A percentile compares a stretch with the other conserved stretches of the same genome.
Conservation (phyloP, 2,888 invertebrate species). For the Napeogenes inachia region DNA sequence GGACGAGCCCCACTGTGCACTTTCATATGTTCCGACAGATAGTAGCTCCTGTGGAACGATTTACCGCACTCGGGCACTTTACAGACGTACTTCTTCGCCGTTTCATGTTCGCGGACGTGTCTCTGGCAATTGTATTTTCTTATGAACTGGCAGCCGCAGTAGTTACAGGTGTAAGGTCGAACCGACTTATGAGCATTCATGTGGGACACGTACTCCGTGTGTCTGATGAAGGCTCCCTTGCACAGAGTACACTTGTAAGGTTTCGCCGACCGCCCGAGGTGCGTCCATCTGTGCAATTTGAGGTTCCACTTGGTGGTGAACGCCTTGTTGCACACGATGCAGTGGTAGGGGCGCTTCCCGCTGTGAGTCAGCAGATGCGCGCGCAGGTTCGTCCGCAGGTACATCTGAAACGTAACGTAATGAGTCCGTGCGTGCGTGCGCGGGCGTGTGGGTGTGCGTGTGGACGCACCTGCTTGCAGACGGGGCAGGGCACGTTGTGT, state of each 20-base stretch:
- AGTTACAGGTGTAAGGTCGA: slow-evolving; percentile 91
- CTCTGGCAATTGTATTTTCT: slow-evolving; percentile 92
- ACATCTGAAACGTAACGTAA: slow-evolving; percentile 69
- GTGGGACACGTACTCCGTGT: slow-evolving; percentile 88
- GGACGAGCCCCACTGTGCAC: slow-evolving; percentile 90
- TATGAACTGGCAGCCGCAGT: slow-evolving; percentile 92
- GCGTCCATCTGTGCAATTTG: slow-evolving; percentile 92
- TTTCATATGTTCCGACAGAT: slow-evolving; percentile 90
- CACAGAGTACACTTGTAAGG: slow-evolving; percentile 91
- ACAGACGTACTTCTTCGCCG: slow-evolving; percentile 86
- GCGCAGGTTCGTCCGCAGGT: slow-evolving; percentile 86
- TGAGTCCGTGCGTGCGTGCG: too few species aligned
- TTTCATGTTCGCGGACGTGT: slow-evolving; percentile 89
- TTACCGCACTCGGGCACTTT: slow-evolving; percentile 86
- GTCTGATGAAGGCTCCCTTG: slow-evolving; percentile 89
- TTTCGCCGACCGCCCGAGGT: slow-evolving; percentile 88
- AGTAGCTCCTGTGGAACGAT: slow-evolving; percentile 91
- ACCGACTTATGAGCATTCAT: slow-evolving; percentile 91
- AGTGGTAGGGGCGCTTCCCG: slow-evolving; percentile 85
- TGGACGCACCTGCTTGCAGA: slow-evolving; percentile 78
- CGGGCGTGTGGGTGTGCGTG: neutral
- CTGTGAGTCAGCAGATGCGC: slow-evolving; percentile 88
- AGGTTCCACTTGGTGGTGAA: slow-evolving; percentile 95
- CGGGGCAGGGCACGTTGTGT: slow-evolving; percentile 86
- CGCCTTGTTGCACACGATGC: slow-evolving; percentile 88